phyloP scores from a whole-genome alignment of 2,113 vertebrate genomes.

The Festucalex cinctus region DNA sequence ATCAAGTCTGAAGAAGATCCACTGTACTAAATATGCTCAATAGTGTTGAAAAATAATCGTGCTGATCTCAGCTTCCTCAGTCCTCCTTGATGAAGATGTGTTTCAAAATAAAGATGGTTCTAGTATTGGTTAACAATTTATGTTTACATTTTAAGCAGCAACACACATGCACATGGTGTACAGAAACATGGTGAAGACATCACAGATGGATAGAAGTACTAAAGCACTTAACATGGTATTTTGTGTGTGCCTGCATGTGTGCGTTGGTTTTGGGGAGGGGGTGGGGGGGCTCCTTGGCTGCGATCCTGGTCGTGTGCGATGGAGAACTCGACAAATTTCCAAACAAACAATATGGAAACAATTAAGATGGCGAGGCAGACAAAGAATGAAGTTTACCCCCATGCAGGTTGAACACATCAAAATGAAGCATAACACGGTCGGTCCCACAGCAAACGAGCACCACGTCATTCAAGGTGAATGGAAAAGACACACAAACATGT shows the following conservation, averaged over 20 bases:
- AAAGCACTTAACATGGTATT: conserved; percentile 29
- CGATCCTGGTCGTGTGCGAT: conserved; percentile 70
- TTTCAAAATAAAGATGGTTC: background rate
- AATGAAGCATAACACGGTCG: conserved; percentile 4
- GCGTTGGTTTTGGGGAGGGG: conserved; percentile 26
- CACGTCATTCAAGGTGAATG: background rate
- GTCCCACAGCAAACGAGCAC: conserved; percentile 9
- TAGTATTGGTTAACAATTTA: background rate
- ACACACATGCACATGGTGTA: conserved; percentile 4
- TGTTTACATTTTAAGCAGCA: background rate
- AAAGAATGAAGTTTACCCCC: conserved; percentile 16
- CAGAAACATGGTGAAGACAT: conserved; percentile 19
- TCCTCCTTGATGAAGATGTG: background rate
- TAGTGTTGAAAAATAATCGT: too few relatives aligned
- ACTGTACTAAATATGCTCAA: too few relatives aligned
- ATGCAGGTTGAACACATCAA: conserved; percentile 24
- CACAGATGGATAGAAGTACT: conserved; percentile 12
- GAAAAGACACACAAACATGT: conserved; percentile 3
- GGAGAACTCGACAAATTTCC: conserved; percentile 79
- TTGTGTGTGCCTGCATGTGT: conserved; percentile 23
- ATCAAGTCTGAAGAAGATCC: too few relatives aligned
- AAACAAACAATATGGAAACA: conserved; percentile 87
- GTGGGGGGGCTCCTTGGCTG: conserved; percentile 64
- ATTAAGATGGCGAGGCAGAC: conserved; percentile 66
- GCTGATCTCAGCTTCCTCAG: too few relatives aligned